Conservation (phyloP, 2,888 invertebrate genomes). For the Cremastinae sp. region DNA sequence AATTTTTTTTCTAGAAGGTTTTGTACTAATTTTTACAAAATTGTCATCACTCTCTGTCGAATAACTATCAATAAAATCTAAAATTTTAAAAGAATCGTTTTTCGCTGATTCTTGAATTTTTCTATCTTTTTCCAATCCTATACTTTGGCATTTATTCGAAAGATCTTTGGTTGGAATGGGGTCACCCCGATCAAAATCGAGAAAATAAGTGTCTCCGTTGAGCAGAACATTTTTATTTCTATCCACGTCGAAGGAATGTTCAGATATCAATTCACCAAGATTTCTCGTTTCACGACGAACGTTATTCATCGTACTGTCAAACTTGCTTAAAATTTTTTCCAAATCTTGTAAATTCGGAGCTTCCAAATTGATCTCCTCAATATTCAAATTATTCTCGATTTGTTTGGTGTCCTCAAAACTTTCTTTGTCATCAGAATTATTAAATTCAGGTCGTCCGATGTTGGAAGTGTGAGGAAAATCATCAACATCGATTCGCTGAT, state of each 20-base stretch:
- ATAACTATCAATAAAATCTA: not conserved
- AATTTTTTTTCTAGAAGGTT: conserved; percentile 1
- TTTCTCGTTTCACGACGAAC: conserved; percentile 42
- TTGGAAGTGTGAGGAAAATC: not conserved
- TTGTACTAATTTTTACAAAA: not conserved
- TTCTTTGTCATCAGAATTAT: conserved; percentile 17
- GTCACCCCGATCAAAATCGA: not conserved
- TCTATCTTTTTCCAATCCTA: not conserved
- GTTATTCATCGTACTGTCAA: conserved; percentile 54
- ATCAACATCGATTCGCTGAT: conserved; percentile 7
- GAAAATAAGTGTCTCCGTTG: not conserved
- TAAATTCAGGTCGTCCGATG: not conserved
- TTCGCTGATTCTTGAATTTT: conserved; percentile 1
- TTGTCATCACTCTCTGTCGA: not conserved
- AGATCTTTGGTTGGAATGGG: conserved; percentile 1
- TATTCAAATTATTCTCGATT: conserved; percentile 30
- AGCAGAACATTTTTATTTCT: not conserved
- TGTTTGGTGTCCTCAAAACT: not conserved
- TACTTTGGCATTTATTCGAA: not conserved
- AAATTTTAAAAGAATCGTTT: not conserved
- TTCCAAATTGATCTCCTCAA: conserved; percentile 53
- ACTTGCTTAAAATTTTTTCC: conserved; percentile 47
- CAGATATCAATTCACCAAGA: conserved; percentile 38
- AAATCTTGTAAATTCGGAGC: conserved; percentile 57
- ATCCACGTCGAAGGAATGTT: conserved; percentile 16